A percentile compares a stretch with the other conserved stretches of the same genome.
Conservation (phyloP, 2,797 vertebrate genomes). For the Clamator glandarius region DNA sequence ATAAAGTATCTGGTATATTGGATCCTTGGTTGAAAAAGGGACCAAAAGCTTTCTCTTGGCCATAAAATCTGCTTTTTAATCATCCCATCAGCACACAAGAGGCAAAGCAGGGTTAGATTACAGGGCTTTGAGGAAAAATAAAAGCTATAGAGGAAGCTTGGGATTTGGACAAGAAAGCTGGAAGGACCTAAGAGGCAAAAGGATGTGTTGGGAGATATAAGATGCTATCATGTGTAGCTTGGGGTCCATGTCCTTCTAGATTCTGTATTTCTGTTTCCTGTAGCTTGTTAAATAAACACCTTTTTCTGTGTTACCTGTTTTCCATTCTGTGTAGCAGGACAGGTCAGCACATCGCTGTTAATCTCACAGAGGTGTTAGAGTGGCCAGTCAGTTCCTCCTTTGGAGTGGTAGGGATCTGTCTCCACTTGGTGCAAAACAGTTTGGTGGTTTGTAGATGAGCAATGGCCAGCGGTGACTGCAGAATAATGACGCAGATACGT, state of each 20-base stretch:
- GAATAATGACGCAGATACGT: background rate
- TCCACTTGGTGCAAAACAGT: rapidly evolving
- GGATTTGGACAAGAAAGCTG: background rate
- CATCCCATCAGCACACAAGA: background rate
- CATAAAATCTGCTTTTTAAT: background rate
- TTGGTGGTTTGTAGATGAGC: background rate
- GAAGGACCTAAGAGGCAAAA: background rate
- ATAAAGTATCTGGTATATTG: background rate
- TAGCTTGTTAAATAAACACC: background rate
- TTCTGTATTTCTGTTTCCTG: background rate
- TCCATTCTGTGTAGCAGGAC: background rate
- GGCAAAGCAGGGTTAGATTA: background rate
- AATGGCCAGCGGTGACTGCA: background rate
- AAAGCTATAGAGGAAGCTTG: background rate
- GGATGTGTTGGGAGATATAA: background rate
- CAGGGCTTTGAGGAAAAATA: background rate
- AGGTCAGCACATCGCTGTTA: background rate
- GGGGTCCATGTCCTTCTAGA: background rate
- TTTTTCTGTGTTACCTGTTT: background rate
- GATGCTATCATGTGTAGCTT: background rate
- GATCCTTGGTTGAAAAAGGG: background rate
- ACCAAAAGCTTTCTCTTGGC: background rate
- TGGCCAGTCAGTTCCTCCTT: background rate
- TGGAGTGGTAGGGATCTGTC: background rate
- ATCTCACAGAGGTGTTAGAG: background rate